Evolutionary conservation across 1,140 invertebrate species (phyloP).

Genomic region (Drosophila mojavensis): DNA sequence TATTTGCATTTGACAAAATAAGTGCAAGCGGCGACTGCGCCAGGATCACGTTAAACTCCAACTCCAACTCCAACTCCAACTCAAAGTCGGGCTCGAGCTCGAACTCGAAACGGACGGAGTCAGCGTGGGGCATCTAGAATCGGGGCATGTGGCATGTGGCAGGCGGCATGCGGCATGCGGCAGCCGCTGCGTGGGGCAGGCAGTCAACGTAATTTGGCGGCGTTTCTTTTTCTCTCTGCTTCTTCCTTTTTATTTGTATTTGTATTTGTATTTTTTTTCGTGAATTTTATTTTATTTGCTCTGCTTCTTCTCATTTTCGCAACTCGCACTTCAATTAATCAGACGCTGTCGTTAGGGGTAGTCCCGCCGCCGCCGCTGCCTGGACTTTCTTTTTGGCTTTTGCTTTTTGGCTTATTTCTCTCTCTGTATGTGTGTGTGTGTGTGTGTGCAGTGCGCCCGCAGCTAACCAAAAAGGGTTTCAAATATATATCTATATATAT

Average conservation of each 20-base stretch:
- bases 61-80: background rate
- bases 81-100: too few relatives aligned
- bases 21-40: conserved; percentile 56
- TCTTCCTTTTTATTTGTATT: background rate
- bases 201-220: conserved; percentile 68
- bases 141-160: conserved; percentile 11
- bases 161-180: too few relatives aligned
- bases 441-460: conserved; percentile 26
- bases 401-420: conserved; percentile 3
- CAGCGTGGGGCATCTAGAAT: conserved; percentile 35
- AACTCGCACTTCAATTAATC: conserved; percentile 83
- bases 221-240: conserved; percentile 48
- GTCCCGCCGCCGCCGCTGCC: conserved; percentile 38
- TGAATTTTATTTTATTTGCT: conserved; percentile 8
- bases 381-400: conserved; percentile 39
- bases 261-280: conserved; percentile 1
- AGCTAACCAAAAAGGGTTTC: conserved; percentile 25
- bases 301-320: conserved; percentile 54
- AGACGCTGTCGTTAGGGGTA: conserved; percentile 53
- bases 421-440: too few relatives aligned
- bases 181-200: conserved; percentile 8
- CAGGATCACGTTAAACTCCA: conserved; percentile 1
- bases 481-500: conserved; percentile 1
- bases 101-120: background rate
- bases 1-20: conserved; percentile 79